Base-by-base conservation (phyloP, 2,797 vertebrate species). In the Sebastes nivosus region DNA sequence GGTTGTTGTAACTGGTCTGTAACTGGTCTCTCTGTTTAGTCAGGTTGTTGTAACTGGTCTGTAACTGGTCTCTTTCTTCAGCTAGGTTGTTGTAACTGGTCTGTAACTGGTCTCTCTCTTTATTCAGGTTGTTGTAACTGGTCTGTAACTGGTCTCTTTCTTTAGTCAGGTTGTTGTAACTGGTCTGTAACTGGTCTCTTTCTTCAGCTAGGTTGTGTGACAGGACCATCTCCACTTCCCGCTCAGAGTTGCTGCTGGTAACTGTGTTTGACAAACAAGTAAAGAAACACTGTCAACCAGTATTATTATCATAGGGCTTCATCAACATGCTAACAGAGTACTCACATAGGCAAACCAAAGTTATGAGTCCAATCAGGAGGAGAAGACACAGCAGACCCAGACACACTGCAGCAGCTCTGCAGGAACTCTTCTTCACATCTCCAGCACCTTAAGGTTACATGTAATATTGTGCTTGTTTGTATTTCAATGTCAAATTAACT, bases 301-400 rank as follows among this genome's bases (percentile, higher is more conserved):
- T 50, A 29, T 8, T 6, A 18, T 55, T 2, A 4, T n/a, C 12
- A 11, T 14, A 6, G 18, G 20, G 57, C 18, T 60, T 60, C 20
- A 29, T 30, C 22, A 42, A 34, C 24, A 4, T 29, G 18, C 25
- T 29, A 6, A 46, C 36, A 60, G 5, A 29, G 25, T 60, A 72
- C 69, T 72, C 69, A 72, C 69, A 60, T 8, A 72, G 36, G 25
- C 3, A 29, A 46, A 30, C 69, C 8, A 29, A 5, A 20, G 69
- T 46, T 30, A 30, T 30, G 8, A 72, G 36, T 72, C 69, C 57
- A 4, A 38, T 29, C 55, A 72, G 57, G 27, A 72, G 36, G 36
- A 61, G 7, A n/a, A 72, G 36, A 72, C 69, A 22, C 69, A 72
- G 36, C 25, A 72, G 69, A 46, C 36, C 25, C 69, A 71, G 55